These are phyloP conservation scores for Acronicta psi DNA, from an alignment of 2,888 invertebrate species.

Conservation along the genomic window DNA sequence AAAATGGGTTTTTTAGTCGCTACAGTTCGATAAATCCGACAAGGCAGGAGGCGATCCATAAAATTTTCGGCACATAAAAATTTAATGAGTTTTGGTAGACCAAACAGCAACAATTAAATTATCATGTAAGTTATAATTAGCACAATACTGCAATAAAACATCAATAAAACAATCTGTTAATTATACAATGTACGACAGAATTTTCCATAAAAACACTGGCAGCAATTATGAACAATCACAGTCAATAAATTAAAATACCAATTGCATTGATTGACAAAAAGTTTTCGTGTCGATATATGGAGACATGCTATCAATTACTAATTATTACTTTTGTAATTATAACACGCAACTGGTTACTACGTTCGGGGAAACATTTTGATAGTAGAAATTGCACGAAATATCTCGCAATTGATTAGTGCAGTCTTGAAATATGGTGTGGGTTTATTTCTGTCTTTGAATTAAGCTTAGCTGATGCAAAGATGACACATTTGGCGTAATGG, in stretches of 20 bases:
- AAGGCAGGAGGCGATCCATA: no score
- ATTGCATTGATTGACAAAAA: constrained; percentile 22
- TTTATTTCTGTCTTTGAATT: neutral
- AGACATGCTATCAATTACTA: constrained; percentile 46
- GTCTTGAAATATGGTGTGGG: constrained; percentile 8
- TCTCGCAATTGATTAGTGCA: constrained; percentile 14
- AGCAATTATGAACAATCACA: constrained; percentile 31
- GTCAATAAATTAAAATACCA: constrained; percentile 42
- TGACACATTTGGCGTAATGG: no score
- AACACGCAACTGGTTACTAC: constrained; percentile 28
- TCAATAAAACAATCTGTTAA: constrained; percentile 16
- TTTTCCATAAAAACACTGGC: constrained; percentile 9
- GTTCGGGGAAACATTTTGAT: constrained; percentile 15
- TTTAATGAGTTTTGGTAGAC: no score
- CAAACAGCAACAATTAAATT: constrained; percentile 1
- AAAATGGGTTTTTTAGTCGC: no score
- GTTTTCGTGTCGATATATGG: constrained; percentile 16
- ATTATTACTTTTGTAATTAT: constrained; percentile 21
- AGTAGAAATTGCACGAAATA: constrained; percentile 15
- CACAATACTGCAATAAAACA: constrained; percentile 11
- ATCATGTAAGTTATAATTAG: constrained; percentile 9
- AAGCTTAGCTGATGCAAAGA: no score
- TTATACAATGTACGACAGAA: constrained; percentile 1
- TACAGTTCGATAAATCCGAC: no score
- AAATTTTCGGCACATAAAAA: no score